Base-by-base conservation (phyloP, 2,797 vertebrate genomes). In the Gymnoscopelus microlampas region DNA sequence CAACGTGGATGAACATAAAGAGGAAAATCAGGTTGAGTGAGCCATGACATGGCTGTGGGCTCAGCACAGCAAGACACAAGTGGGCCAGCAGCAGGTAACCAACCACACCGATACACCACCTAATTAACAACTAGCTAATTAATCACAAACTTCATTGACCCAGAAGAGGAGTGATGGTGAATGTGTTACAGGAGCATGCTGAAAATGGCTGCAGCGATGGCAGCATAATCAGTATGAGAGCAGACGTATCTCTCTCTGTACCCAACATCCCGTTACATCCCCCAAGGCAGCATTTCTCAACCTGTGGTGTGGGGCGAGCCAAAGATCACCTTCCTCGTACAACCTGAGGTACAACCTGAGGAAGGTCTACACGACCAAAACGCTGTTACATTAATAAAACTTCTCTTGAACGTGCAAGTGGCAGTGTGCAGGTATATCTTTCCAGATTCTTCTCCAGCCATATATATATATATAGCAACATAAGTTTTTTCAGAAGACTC, bases 121-220 rank as follows among this genome's bases (percentile, higher is more conserved):
- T 44, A 10, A 44, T 48, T 56, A 23, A 67, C 66, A 68, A 61
- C 19, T 59, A 79, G 55, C 3, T 47, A 32, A 57, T 68, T 2
- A 39, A 73, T 71, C 58, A 77, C 76, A 77, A 58, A 53, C 35
- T 66, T 10, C 55, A 6, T 14, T 24, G 6, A 63, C 73, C 73
- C 77, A 72, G 73, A 76, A 71, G 61, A 44, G 0, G 19, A 8
- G 19, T 26, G n/a, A 13, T 24, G 48, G 39, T 44, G 5, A 2
- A 4, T 7, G 47, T 32, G 19, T 23, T n/a, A 14, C 15, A 44
- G 47, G 39, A 15, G 3, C 56, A 4, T 0, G 15, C 49, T 63
- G 44, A 50, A 62, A 58, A 55, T 9, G 1, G 0, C 51, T 68
- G 71, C 67, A 68, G 55, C 74, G 49, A 4, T 49, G 32, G 66